Percentiles rank a stretch among this genome's conserved stretches.
Conservation (phyloP, 2,113 vertebrate species). For the Bungarus multicinctus region DNA sequence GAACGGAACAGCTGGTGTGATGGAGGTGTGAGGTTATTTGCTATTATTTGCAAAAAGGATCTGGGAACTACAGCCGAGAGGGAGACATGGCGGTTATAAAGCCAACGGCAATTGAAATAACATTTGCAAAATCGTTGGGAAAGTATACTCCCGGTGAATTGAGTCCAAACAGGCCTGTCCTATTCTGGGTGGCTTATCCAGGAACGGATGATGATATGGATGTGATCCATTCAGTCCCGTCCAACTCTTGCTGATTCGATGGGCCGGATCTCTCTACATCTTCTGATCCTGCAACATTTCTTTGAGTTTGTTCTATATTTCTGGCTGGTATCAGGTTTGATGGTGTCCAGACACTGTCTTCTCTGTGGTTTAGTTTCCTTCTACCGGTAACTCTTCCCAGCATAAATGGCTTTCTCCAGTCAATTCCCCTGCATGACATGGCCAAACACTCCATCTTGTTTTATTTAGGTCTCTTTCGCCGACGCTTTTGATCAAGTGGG, state of each 20-base stretch:
- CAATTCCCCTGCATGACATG: too few species aligned
- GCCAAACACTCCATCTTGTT: too few species aligned
- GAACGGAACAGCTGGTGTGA: neutral
- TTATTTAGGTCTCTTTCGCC: too few species aligned
- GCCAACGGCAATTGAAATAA: neutral
- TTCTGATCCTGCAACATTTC: neutral
- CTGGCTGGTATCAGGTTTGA: too few species aligned
- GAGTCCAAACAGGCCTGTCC: too few species aligned
- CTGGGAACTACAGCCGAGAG: neutral
- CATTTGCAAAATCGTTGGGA: neutral
- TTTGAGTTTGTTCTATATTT: neutral
- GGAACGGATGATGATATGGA: neutral
- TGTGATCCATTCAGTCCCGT: neutral
- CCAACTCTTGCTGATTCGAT: neutral
- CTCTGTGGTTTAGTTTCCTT: too few species aligned
- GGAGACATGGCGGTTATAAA: neutral
- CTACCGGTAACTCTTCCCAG: too few species aligned
- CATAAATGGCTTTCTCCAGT: too few species aligned
- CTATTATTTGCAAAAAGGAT: neutral
- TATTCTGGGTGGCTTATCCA: neutral
- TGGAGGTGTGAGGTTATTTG: neutral
- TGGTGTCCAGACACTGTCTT: too few species aligned
- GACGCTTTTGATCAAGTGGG: too few species aligned
- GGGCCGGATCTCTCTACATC: neutral
- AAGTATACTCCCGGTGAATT: neutral